A percentile compares a stretch with the other conserved stretches of the same genome.
Evolutionary conservation across 2,113 vertebrate species (phyloP).

Genomic region (Ibidorhyncha struthersii): DNA sequence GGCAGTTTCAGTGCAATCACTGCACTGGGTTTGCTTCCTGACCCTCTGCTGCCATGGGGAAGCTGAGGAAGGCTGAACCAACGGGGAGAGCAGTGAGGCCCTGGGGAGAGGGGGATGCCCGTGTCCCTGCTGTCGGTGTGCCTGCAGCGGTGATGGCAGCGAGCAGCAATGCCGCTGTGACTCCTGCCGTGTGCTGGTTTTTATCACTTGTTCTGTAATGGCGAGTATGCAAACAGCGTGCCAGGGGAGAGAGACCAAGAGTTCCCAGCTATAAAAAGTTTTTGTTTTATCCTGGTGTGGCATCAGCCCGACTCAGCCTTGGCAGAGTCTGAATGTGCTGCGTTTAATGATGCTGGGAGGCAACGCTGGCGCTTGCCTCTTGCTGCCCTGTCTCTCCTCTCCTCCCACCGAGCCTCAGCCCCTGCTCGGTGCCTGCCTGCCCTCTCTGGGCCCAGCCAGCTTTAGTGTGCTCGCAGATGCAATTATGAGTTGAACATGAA

Average conservation of each 20-base stretch:
- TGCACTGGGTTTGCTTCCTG: neutral
- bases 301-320: neutral
- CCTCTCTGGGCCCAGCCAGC: neutral
- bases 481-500: neutral
- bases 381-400: neutral
- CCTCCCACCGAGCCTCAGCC: neutral
- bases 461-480: neutral
- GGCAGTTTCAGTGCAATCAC: neutral
- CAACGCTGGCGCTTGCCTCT: neutral
- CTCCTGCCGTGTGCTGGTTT: neutral
- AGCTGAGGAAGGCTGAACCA: neutral
- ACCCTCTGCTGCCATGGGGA: rapidly evolving
- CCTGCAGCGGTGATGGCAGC: rapidly evolving
- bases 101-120: neutral
- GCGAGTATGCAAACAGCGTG: rapidly evolving
- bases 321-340: neutral
- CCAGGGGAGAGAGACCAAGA: neutral
- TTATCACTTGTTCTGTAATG: neutral
- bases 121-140: rapidly evolving
- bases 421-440: neutral
- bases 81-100: neutral
- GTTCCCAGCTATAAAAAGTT: conserved; percentile 46
- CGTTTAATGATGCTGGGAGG: neutral
- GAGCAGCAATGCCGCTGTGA: neutral
- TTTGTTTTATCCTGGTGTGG: neutral